These are phyloP conservation scores for Arremon brunneinucha DNA, from an alignment of 2,797 vertebrate genomes.

Conservation along the genomic window DNA sequence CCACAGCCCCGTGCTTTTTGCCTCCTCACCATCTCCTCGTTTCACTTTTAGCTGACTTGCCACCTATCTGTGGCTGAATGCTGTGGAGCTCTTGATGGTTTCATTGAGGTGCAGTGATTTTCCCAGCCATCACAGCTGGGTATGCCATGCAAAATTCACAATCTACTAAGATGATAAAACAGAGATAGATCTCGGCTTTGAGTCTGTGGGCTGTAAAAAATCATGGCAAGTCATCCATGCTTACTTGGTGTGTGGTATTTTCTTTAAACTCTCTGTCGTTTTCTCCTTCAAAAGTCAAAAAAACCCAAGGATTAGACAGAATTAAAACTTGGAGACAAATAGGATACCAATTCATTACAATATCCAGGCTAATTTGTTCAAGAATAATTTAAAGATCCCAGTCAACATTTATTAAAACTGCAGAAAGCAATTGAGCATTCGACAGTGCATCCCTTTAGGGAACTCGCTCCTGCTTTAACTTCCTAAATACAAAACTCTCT, in stretches of 20 bases:
- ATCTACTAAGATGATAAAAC: neutral
- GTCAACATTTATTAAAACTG: neutral
- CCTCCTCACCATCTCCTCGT: neutral
- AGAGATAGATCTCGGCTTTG: neutral
- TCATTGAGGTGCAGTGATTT: neutral
- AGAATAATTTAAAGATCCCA: neutral
- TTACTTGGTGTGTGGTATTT: neutral
- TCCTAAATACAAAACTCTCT: neutral
- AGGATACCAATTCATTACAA: neutral
- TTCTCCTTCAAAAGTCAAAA: neutral
- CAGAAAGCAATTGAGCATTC: neutral
- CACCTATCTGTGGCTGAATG: neutral
- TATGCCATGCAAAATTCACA: neutral
- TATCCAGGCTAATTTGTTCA: neutral
- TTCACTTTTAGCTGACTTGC: neutral
- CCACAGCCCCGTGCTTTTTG: neutral
- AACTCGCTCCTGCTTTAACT: neutral
- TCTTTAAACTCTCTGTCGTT: neutral
- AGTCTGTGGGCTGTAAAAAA: neutral
- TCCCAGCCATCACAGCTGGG: neutral
- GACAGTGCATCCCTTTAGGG: neutral
- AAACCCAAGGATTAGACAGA: neutral
- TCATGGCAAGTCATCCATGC: neutral
- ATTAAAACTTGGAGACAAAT: neutral
- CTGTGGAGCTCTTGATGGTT: neutral